Evolutionary conservation across 1,140 invertebrate genomes (phyloP).

Genomic region (Bombus confusus): DNA sequence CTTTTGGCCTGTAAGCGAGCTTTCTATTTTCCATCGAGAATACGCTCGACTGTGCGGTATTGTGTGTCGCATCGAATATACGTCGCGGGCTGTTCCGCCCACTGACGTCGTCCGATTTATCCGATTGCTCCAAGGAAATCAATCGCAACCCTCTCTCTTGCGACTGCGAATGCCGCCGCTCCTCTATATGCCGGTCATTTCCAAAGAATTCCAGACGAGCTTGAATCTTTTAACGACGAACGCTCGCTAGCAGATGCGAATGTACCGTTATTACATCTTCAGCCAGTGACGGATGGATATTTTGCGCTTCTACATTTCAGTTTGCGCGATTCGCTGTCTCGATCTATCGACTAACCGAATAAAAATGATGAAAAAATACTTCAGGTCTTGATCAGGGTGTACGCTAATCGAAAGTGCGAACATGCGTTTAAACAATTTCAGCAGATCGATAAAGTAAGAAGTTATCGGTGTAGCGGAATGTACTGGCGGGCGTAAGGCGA

Average conservation of each 20-base stretch:
- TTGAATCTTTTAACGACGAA: background rate
- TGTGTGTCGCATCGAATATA: conserved; percentile 39
- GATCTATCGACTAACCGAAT: no score
- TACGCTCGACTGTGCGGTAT: conserved; percentile 8
- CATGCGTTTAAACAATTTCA: no score
- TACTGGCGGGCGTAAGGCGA: no score
- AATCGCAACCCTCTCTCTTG: background rate
- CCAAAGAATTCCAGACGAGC: background rate
- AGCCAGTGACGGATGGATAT: no score
- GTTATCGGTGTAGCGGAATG: no score
- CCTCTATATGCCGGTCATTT: background rate
- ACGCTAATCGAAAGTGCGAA: no score
- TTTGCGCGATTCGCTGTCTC: no score
- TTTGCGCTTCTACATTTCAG: no score
- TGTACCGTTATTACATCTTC: background rate
- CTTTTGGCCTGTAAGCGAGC: conserved; percentile 20
- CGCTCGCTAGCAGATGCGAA: background rate
- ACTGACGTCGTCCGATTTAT: conserved; percentile 32
- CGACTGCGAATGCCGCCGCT: background rate
- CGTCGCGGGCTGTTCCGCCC: conserved; percentile 8
- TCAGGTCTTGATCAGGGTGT: no score
- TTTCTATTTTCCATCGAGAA: conserved; percentile 48
- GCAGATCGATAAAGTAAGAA: no score
- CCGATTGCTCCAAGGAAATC: conserved; percentile 29
- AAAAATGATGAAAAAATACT: no score